A percentile compares a stretch with the other conserved stretches of the same genome.
phyloP scores from a whole-genome alignment of 2,888 invertebrate genomes.

The Scaptomyza tumidula region DNA sequence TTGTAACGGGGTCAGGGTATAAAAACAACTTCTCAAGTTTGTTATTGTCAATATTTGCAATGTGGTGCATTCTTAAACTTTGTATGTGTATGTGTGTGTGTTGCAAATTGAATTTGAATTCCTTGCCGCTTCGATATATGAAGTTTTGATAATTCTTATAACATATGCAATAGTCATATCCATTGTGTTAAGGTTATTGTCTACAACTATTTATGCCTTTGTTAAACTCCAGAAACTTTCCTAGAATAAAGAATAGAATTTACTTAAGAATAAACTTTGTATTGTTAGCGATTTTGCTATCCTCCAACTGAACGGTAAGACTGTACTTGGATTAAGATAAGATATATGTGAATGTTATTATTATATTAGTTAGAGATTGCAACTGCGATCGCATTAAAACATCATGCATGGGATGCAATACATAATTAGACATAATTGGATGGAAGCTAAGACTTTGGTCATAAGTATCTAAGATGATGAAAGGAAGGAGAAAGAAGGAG shows the following conservation, averaged over 20 bases:
- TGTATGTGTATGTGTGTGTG: neutral
- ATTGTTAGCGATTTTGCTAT: too few relatives aligned
- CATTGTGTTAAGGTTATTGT: neutral
- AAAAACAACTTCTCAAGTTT: neutral
- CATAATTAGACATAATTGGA: neutral
- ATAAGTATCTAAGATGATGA: neutral
- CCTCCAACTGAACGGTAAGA: too few relatives aligned
- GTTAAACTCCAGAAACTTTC: too few relatives aligned
- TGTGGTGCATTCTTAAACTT: neutral
- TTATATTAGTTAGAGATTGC: neutral
- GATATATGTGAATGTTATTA: neutral
- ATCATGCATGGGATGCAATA: neutral
- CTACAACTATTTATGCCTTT: neutral
- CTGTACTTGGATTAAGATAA: too few relatives aligned
- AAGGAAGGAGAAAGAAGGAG: too few relatives aligned
- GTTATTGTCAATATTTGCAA: conserved; percentile 2
- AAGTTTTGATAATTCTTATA: neutral
- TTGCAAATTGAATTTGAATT: neutral
- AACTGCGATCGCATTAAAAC: neutral
- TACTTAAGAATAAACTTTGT: too few relatives aligned
- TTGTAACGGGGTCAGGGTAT: too few relatives aligned
- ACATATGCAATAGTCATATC: neutral
- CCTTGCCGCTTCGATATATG: neutral
- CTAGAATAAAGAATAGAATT: too few relatives aligned
- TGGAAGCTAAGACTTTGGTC: neutral